Evolutionary conservation across 2,797 vertebrate genomes (phyloP).

Genomic region (Chaetophractus vellerosus): DNA sequence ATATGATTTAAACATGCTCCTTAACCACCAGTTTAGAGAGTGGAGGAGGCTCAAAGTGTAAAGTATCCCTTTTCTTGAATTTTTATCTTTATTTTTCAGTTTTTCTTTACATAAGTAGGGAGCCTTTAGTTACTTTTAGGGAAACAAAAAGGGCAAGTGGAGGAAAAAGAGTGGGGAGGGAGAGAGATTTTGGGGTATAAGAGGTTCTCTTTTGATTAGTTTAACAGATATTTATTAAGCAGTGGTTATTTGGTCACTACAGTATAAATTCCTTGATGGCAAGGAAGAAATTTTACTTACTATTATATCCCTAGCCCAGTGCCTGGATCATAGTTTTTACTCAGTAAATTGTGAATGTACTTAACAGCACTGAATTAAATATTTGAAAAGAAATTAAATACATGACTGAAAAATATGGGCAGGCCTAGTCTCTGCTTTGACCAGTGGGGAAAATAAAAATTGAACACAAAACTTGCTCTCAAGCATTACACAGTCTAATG

Average conservation of each 20-base stretch:
- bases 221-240: conserved; percentile 16
- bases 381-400: conserved; percentile 32
- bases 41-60: background rate
- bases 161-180: conserved; percentile 6
- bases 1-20: conserved; percentile 63
- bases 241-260: background rate
- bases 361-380: background rate
- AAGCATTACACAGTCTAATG: conserved; percentile 18
- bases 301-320: background rate
- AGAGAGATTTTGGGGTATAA: background rate
- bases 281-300: background rate
- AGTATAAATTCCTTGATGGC: conserved; percentile 23
- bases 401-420: background rate
- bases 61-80: conserved; percentile 48
- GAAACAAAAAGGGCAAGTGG: conserved; percentile 56
- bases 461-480: background rate
- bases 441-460: conserved; percentile 25
- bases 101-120: background rate
- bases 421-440: conserved; percentile 52
- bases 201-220: conserved; percentile 12
- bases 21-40: conserved; percentile 45
- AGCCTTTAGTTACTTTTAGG: background rate
- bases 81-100: conserved; percentile 31
- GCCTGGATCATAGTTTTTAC: background rate
- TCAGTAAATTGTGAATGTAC: background rate